Conservation (phyloP, 2,113 vertebrate species). For the Hippocampus comes region DNA sequence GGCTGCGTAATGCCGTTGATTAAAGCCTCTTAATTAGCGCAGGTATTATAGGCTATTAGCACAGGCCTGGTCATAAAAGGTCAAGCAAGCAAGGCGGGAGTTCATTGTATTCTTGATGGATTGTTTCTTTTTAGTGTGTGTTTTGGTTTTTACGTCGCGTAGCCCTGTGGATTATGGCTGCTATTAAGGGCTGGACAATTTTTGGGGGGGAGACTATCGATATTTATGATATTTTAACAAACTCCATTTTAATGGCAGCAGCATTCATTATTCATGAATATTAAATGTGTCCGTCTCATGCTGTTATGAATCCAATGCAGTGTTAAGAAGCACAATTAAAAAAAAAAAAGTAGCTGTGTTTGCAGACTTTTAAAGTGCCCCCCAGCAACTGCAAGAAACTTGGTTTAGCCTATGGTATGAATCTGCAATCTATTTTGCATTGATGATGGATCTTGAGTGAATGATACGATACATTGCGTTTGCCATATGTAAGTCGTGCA, state of each 20-base stretch:
- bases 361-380: background rate
- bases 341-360: background rate
- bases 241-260: background rate
- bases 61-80: conserved; percentile 64
- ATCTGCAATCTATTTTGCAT: background rate
- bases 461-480: no score
- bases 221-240: background rate
- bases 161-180: no score
- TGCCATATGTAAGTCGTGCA: no score
- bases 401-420: background rate
- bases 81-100: conserved; percentile 52
- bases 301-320: background rate
- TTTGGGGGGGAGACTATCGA: background rate
- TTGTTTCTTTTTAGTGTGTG: conserved; percentile 42
- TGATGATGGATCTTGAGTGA: no score
- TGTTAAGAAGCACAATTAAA: background rate
- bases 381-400: background rate
- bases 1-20: conserved; percentile 68
- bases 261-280: background rate
- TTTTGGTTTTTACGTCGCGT: conserved; percentile 17
- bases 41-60: conserved; percentile 72
- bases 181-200: background rate
- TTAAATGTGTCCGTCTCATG: background rate
- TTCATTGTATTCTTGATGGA: conserved; percentile 65
- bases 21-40: conserved; percentile 73